Evolutionary conservation across 2,797 vertebrate species (phyloP), one percentile per base, ranked within the genome.

Genomic region (Bovichtus diacanthus): DNA sequence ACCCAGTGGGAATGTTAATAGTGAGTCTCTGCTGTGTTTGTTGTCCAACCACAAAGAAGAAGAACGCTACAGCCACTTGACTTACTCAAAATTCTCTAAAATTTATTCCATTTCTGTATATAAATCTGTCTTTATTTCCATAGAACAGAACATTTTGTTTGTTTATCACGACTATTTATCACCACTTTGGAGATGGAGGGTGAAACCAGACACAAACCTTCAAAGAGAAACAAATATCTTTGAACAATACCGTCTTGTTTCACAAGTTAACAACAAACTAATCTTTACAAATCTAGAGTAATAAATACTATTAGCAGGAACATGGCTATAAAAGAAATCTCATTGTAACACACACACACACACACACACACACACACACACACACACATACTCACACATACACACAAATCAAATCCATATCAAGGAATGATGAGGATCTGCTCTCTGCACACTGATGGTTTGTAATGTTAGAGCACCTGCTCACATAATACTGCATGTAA

Each of bases 221-320:
- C 54, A 81, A 82, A 80, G 63, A 82, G 74, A 89, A 84, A 85
- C 71, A 89, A 86, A 83, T 74, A 83, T 88, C 80, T 90, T 80
- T 43, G 74, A 79, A 92, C 86, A 91, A 87, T 73, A 87, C 77
- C 62, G 23, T 82, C 82, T 88, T 63, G 82, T 91, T 88, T 89
- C 76, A 94, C 91, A 88, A 91, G 80, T 85, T 84, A 83, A 90
- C 85, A 81, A 90, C 91, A 91, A 88, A 91, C 74, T 79, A 77
- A 79, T 86, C 76, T 94, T 91, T 85, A 91, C 90, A 93, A 91
- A 91, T 84, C 80, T 85, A 91, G 81, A 93, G 81, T 88, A 94
- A 95, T 95, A 95, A 95, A 95, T 95, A 95, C 90, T 93, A 91
- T 91, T 56, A 81, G 84, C 88, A 90, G 78, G 80, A 91, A 88